These are phyloP conservation scores for Athene cunicularia DNA, from an alignment of 2,113 vertebrate genomes.

Conservation along the genomic window DNA sequence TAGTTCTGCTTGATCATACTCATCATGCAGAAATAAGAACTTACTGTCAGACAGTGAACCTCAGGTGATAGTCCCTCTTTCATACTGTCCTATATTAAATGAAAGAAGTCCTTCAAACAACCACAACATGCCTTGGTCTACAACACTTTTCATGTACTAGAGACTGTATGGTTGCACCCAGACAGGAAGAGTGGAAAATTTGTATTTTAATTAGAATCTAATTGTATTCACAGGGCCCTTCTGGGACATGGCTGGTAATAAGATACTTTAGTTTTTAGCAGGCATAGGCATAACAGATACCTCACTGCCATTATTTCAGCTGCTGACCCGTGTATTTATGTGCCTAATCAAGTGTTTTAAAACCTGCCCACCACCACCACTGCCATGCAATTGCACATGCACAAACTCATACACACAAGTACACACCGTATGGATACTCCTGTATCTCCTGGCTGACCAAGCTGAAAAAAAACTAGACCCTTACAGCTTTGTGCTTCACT, in stretches of 20 bases:
- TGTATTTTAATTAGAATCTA: background rate
- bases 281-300: background rate
- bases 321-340: background rate
- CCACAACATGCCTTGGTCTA: background rate
- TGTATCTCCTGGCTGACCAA: background rate
- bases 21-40: background rate
- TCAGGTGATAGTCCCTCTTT: background rate
- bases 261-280: background rate
- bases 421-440: background rate
- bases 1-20: background rate
- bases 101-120: background rate
- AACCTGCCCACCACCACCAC: no score
- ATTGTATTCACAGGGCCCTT: background rate
- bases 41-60: background rate
- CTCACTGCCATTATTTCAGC: background rate
- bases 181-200: background rate
- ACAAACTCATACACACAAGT: fast-evolving
- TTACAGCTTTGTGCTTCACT: background rate
- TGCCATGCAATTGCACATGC: background rate
- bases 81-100: background rate
- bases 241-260: background rate
- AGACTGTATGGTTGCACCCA: background rate
- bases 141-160: background rate
- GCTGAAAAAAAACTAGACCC: background rate
- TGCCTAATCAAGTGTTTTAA: background rate